Base-by-base conservation (phyloP, 2,888 invertebrate species). In the Orgyia antiqua region DNA sequence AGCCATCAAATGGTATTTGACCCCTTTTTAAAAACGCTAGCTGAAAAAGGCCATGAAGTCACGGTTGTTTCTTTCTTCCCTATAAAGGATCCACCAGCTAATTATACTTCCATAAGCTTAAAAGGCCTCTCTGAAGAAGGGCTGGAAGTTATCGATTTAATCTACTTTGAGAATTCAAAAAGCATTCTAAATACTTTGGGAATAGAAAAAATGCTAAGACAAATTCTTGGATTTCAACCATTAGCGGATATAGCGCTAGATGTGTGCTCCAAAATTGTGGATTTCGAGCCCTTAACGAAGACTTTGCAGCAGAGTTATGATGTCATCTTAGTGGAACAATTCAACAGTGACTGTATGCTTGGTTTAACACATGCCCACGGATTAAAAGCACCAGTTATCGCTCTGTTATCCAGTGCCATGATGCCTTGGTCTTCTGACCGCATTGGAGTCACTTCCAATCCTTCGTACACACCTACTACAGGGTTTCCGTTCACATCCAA, bases 1-100 rank as follows among this genome's bases (percentile, higher is more conserved):
- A 91, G 91, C 46, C 92, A 92, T 50, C 90, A 89, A 47, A 82
- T 88, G 61, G 88, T 90, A 1, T 90, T 89, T 57, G 82, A 88
- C 24, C 87, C 88, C 0, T 64, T 91, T 2, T 55, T 91, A 4
- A 75, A 74, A 29, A 83, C 77, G 21, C 60, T 92, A 29, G 88
- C 88, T 0, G 71, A 73, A 11, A 77, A 87, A 26, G 91, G 91
- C 1, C 90, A 91, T 52, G 78, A 90, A 24, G 58, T 91, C 2
- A 90, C 90, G 8, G 88, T 91, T 1, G 73, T 89, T 1, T 88
- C 89, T 1, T 87, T 88, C 62, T 91, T 89, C 58, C 90, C 90
- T 0, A 45, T 71, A 26, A 75, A 75, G 42, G 58, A 78, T 36
- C 79, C 83, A 2, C 65, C 88, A 1, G 64, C 77, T 1, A 84